Evolutionary conservation across 2,797 vertebrate genomes (phyloP), one percentile per base, ranked within the genome.

Genomic region (Buphagus erythrorhynchus): DNA sequence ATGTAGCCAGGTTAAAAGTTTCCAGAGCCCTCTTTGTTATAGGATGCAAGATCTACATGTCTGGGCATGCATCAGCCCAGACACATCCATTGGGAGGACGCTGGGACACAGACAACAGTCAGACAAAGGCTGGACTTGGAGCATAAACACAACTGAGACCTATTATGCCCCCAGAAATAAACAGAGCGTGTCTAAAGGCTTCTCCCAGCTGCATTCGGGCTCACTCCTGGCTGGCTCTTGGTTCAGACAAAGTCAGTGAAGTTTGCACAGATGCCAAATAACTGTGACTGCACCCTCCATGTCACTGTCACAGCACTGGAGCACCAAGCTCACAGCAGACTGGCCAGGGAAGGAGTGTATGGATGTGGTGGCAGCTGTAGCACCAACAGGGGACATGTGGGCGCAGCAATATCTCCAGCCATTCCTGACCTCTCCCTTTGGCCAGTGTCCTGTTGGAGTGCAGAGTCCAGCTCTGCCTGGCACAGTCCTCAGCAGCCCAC

Each of bases 51-150:
- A 74, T 16, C 40, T 57, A 31, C 5, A 0, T 3, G 42, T 17
- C n/a, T 26, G 57, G 29, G 48, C 83, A 22, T 25, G 57, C 48
- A 77, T 57, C 52, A 87, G 67, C 52, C 42, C 58, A 78, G 71
- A 74, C 68, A 62, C 0, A 19, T 55, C n/a, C 55, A 18, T 21
- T 0, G 0, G 22, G 31, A 88, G 9, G 31, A 46, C 8, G 1
- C 6, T 78, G 21, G 46, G 80, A 79, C 45, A 59, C 25, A 52
- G 29, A 26, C 65, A 84, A 52, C 63, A 79, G 43, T 26, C 80
- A 86, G 65, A 65, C 49, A 71, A 93, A 79, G 13, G 24, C 45
- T 18, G 74, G 71, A 59, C 74, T 40, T 3, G 35, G 36, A 65
- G 36, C 40, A 67, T 29, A 46, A 92, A 62, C 51, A 78, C 55